A percentile compares a stretch with the other conserved stretches of the same genome.
Conservation (phyloP, 2,113 vertebrate species). For the Daphoenositta chrysoptera region DNA sequence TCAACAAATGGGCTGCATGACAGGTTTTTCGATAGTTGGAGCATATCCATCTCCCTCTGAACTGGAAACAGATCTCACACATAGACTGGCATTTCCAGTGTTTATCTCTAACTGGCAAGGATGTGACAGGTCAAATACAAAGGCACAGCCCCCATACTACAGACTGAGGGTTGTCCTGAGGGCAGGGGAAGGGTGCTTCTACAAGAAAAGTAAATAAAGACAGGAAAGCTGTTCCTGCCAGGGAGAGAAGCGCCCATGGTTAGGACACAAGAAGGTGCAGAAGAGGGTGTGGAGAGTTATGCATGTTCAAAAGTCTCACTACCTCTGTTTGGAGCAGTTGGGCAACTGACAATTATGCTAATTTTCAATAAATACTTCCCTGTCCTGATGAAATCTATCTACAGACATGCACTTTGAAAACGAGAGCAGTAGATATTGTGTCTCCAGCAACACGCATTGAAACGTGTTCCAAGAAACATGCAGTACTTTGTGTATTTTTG, state of each 20-base stretch:
- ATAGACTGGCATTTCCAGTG: not conserved
- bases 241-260: not conserved
- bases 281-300: conserved; percentile 5
- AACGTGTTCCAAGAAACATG: not conserved
- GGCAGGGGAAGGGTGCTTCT: not conserved
- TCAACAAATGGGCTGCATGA: not conserved
- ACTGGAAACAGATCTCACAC: conserved; percentile 17
- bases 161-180: not conserved
- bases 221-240: not conserved
- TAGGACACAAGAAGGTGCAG: not conserved
- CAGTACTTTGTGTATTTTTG: not conserved
- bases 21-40: not conserved
- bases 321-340: not conserved
- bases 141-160: not conserved
- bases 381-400: conserved; percentile 1
- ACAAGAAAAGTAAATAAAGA: not conserved
- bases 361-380: conserved; percentile 14
- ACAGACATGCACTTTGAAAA: not conserved
- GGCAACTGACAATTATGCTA: not conserved
- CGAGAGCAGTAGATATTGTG: not conserved
- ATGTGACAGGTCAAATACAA: not conserved
- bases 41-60: not conserved
- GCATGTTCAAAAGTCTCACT: not conserved
- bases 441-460: not conserved
- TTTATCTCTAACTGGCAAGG: not conserved